Base-by-base conservation (phyloP, 2,113 vertebrate genomes). In the Forbesichthys papilliferus region DNA sequence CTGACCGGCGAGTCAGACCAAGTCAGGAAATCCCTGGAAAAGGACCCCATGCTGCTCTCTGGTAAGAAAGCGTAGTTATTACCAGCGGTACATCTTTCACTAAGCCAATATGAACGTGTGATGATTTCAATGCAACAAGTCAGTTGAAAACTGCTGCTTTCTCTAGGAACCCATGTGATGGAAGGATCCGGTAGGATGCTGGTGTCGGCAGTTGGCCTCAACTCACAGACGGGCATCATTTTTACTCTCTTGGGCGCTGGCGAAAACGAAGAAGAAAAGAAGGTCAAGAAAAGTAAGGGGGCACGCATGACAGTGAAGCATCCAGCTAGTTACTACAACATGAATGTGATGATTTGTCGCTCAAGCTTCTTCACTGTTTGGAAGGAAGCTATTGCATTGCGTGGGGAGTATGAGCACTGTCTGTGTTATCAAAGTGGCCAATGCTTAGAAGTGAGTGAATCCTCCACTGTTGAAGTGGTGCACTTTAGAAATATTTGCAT, bases 171-270 rank as follows among this genome's bases (percentile, higher is more conserved):
- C 66, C 97, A 99, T 0, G 97, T 99, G 73, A 99, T 99, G 98
- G 98, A 99, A 87, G 97, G 98, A 67, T 99, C 96, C 0, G 97
- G 98, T 54, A 87, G 95, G 74, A 98, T 99, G 94, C 73, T 98
- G 71, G 96, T 99, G 77, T 93, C 94, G 0, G 98, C 96, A 0
- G 95, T 99, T 53, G 98, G 98, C 5, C 81, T 97, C 83, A 98
- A 98, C 90, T 99, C 98, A 70, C 98, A 99, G 75, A 99, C 97
- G 0, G 98, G 97, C 68, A 99, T 99, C 83, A 99, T 99, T 90
- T 96, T 99, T 73, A 98, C 95, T 20, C 94, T 99, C 48, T 64
- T 99, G 84, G 96, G 96, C 8, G 94, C 94, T 0, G 87, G 93
- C 18, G 94, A 95, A 67, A 93, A 92, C 0, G 95, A 95, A 0